Base-by-base conservation (phyloP, 2,888 invertebrate species). In the Cerastis rubricosa region DNA sequence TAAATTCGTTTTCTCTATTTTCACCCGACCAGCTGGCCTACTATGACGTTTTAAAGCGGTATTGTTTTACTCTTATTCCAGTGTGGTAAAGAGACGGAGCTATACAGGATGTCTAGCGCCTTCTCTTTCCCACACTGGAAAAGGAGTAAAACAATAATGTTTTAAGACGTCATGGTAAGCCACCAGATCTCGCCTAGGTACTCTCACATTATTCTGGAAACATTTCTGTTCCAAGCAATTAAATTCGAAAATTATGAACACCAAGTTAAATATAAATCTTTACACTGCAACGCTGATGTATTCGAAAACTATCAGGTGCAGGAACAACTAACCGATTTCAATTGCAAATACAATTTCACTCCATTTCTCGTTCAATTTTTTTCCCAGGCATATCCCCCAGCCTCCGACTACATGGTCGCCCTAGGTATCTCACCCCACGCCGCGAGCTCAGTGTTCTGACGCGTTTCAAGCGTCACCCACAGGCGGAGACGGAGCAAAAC, bases 381-480 rank as follows among this genome's bases (percentile, higher is more conserved):
- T 29, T 45, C 14, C 43, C 43, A 19, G 11, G 74, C 5, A 19
- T n/a, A 51, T 74, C 79, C 72, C 57, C 22, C 85, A 85, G 85
- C 83, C 68, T 86, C 86, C 70, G 0, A 70, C 65, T 25, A 22
- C 79, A 51, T 90, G 76, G 91, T 71, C 89, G 87, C 91, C 85
- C 88, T 85, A 79, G 29, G 65, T 69, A 77, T 88, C 89, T 88
- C 89, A 87, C 89, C 86, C 89, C 88, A 85, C 69, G 79, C 78
- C 82, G 80, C 71, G 80, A 78, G 80, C 88, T 86, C 89, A 89
- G 90, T 90, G 82, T 83, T 79, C 84, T 83, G 87, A 82, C 89
- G 89, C 86, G 81, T 81, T 83, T 78, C 87, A 85, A 79, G 79
- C 84, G 84, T 80, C 76, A 78, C 77, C 81, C 77, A 80, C 83